Evolutionary conservation across 2,888 invertebrate genomes (phyloP).

Genomic region (Seladonia tumulorum): DNA sequence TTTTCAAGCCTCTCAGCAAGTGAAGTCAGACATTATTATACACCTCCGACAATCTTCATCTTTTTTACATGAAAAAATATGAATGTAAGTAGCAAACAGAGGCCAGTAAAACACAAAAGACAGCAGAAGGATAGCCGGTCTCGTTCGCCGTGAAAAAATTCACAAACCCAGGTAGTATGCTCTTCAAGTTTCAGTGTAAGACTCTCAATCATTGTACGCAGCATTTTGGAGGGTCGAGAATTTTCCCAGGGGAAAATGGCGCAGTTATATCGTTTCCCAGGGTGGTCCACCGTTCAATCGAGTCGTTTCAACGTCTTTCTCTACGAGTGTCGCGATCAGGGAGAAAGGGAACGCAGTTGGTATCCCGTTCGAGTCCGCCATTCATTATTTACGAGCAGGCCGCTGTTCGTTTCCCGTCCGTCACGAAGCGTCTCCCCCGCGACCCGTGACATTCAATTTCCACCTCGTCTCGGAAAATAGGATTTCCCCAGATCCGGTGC

Average conservation of each 20-base stretch:
- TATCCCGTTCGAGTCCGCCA: constrained; percentile 4
- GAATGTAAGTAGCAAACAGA: not conserved
- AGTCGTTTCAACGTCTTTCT: not conserved
- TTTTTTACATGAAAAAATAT: not conserved
- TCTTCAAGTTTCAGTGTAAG: not conserved
- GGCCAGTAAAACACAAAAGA: not conserved
- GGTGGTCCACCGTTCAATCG: not conserved
- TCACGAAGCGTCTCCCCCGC: constrained; percentile 26
- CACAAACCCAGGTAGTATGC: too few relatives aligned
- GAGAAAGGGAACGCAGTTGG: not conserved
- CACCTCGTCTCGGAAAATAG: constrained; percentile 36
- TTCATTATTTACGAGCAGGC: constrained; percentile 45
- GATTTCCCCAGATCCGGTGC: constrained; percentile 26
- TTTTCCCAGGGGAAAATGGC: not conserved
- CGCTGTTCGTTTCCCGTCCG: constrained; percentile 27
- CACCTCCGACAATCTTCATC: too few relatives aligned
- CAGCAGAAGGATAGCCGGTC: not conserved
- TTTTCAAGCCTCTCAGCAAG: too few relatives aligned
- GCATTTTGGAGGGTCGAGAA: not conserved
- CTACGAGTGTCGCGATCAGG: not conserved
- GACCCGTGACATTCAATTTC: constrained; percentile 54
- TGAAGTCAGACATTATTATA: too few relatives aligned
- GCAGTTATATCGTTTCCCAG: not conserved
- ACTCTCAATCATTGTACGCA: not conserved
- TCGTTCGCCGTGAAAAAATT: not conserved